These are phyloP conservation scores for Bombus picipes DNA, from an alignment of 1,140 invertebrate species.

Conservation along the genomic window DNA sequence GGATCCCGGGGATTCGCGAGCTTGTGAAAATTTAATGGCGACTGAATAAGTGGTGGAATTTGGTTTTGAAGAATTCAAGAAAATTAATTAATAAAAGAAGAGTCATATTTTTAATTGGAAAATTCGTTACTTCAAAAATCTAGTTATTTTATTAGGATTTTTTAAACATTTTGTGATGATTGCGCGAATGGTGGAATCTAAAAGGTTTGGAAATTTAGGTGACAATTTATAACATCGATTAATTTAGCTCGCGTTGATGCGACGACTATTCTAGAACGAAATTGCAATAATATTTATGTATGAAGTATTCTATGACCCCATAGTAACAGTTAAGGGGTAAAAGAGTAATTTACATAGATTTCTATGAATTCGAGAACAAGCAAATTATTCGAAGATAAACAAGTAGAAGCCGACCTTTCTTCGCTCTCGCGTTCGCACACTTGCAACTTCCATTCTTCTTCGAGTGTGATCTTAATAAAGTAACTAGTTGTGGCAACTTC, in stretches of 20 bases:
- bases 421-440: constrained; percentile 24
- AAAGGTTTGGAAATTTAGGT: background rate
- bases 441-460: constrained; percentile 38
- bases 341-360: background rate
- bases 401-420: constrained; percentile 1
- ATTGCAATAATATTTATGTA: no score
- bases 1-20: background rate
- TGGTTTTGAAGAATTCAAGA: background rate
- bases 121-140: background rate
- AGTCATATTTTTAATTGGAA: background rate
- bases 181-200: background rate
- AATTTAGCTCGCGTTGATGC: no score
- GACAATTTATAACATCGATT: no score
- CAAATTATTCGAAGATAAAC: background rate
- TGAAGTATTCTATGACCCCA: no score
- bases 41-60: background rate
- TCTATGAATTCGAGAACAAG: background rate
- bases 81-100: background rate
- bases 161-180: accelerated
- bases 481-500: constrained; percentile 50
- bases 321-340: no score
- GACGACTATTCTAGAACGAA: no score
- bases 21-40: background rate
- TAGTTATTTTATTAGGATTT: background rate
- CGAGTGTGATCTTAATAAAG: constrained; percentile 45